phyloP scores from a whole-genome alignment of 2,888 invertebrate species.

The Nebria salina region DNA sequence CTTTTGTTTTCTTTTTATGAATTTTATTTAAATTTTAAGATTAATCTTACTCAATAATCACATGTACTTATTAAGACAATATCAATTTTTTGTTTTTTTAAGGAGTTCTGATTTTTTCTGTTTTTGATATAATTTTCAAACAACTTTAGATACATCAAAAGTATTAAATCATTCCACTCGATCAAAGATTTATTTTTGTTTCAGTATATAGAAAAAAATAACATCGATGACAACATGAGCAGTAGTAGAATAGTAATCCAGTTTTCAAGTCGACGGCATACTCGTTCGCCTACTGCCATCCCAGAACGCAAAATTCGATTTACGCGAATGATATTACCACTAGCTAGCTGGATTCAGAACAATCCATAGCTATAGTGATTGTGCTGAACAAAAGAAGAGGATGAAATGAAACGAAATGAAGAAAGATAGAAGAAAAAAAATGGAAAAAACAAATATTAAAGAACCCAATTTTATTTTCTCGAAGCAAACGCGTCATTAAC shows the following conservation, averaged over 20 bases:
- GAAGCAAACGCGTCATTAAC: constrained; percentile 41
- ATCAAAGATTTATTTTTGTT: background rate
- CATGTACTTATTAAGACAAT: no score
- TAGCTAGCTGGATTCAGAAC: constrained; percentile 22
- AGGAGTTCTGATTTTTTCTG: no score
- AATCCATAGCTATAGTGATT: background rate
- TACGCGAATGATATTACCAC: constrained; percentile 37
- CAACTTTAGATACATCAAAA: background rate
- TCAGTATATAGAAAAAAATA: background rate
- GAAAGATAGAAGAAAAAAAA: constrained; percentile 28
- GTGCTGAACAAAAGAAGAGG: constrained; percentile 29
- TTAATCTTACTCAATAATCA: no score
- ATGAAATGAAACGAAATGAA: background rate
- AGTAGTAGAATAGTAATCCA: constrained; percentile 20
- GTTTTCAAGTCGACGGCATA: constrained; percentile 25
- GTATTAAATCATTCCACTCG: background rate
- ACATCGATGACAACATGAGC: constrained; percentile 19
- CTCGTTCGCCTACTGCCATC: constrained; percentile 8
- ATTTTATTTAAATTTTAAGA: no score
- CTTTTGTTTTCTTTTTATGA: no score
- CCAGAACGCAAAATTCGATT: constrained; percentile 38
- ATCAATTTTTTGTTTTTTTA: no score
- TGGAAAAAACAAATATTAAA: constrained; percentile 42
- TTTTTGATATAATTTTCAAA: no score
- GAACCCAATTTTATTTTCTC: constrained; percentile 37